Conservation (phyloP, 35 echinoderm and acorn worm genomes). For the Holothuria glaberrima region DNA sequence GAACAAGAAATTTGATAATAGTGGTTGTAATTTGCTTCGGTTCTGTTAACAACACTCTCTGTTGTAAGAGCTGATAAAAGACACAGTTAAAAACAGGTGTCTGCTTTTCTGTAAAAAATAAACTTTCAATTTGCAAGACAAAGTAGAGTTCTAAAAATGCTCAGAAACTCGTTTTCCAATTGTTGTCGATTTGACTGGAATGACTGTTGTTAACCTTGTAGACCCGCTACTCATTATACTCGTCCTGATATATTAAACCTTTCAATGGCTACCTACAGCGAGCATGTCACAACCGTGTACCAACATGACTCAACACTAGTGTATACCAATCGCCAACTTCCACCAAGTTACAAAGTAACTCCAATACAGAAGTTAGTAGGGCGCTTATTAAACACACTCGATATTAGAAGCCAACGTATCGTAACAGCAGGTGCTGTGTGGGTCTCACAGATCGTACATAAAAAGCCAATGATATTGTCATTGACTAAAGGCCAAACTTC, state of each 20-base stretch:
- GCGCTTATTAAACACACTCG: conserved; percentile 8
- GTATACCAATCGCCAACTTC: conserved; percentile 40
- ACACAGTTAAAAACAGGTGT: neutral
- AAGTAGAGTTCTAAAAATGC: neutral
- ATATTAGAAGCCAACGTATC: neutral
- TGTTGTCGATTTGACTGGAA: neutral
- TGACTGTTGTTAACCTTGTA: neutral
- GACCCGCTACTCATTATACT: conserved; percentile 2
- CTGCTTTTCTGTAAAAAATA: conserved; percentile 4
- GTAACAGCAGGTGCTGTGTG: conserved; percentile 40
- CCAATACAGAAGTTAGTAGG: conserved; percentile 32
- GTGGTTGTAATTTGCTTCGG: neutral
- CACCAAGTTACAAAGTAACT: conserved; percentile 58
- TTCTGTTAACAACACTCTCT: neutral
- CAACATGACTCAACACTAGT: conserved; percentile 45
- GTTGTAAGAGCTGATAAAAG: neutral
- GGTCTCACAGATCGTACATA: conserved; percentile 27
- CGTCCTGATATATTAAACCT: conserved; percentile 38
- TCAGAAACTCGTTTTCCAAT: neutral
- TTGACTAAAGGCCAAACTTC: conserved; percentile 58
- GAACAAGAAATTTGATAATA: neutral
- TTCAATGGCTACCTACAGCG: conserved; percentile 1
- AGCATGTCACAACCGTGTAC: conserved; percentile 52
- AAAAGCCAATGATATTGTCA: conserved; percentile 54
- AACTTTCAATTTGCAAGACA: neutral